phyloP scores from a whole-genome alignment of 2,797 vertebrate species.

The Brachyrhaphis roseni region DNA sequence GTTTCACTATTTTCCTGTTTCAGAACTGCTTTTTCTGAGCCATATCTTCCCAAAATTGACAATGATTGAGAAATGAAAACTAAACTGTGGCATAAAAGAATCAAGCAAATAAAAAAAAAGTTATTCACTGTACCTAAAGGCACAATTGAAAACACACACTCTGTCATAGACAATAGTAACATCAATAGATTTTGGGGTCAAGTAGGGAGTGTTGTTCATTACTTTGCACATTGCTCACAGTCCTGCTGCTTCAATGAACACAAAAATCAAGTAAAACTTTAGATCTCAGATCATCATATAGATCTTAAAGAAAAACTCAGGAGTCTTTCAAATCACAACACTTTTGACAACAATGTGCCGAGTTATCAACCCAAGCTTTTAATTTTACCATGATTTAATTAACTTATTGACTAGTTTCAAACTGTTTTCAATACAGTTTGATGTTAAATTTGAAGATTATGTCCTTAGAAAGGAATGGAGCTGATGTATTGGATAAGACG shows the following conservation, averaged over 20 bases:
- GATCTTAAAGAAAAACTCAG: not conserved
- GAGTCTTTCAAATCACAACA: not conserved
- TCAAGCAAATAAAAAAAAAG: not conserved
- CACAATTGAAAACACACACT: not conserved
- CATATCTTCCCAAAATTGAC: not conserved
- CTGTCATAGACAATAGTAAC: not conserved
- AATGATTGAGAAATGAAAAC: not conserved
- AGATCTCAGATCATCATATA: not conserved
- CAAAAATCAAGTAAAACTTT: not conserved
- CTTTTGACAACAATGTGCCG: not conserved
- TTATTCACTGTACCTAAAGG: not conserved
- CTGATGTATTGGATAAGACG: not conserved
- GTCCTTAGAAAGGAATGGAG: not conserved
- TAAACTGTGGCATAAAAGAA: not conserved
- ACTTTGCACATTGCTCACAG: not conserved
- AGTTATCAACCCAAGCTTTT: not conserved
- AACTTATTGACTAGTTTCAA: not conserved
- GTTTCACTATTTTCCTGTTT: not conserved
- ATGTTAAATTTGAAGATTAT: not conserved
- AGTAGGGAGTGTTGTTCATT: not conserved
- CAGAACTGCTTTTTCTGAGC: not conserved
- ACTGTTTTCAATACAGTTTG: not conserved
- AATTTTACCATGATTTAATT: not conserved
- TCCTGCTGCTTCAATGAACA: not conserved
- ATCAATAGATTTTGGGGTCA: not conserved